Evolutionary conservation across 2,797 vertebrate species (phyloP).

Genomic region (Prionace glauca): DNA sequence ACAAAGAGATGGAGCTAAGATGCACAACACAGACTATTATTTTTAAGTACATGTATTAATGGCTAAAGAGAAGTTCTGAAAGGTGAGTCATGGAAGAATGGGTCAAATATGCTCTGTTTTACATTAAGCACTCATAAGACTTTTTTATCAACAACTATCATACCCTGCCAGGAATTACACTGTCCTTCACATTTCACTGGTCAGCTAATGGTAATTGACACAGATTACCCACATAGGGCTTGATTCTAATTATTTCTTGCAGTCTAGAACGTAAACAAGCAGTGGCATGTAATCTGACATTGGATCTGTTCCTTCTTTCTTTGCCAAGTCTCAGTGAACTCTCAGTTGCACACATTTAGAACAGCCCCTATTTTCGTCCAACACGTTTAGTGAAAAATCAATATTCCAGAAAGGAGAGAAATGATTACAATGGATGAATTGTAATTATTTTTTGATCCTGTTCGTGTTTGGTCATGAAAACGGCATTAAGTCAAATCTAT

Average conservation of each 20-base stretch:
- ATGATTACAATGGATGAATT: conserved; percentile 23
- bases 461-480: conserved; percentile 30
- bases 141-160: conserved; percentile 45
- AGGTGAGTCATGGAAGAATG: neutral
- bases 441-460: conserved; percentile 33
- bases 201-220: conserved; percentile 59
- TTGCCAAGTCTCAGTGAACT: conserved; percentile 20
- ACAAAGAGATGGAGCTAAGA: neutral
- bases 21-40: neutral
- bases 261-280: conserved; percentile 47
- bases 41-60: neutral
- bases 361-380: neutral
- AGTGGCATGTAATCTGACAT: conserved; percentile 41
- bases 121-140: neutral
- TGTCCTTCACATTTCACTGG: conserved; percentile 73
- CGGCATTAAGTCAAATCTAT: conserved; percentile 30
- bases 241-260: conserved; percentile 55
- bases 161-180: conserved; percentile 55
- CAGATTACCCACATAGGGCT: conserved; percentile 51
- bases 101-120: neutral
- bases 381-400: neutral
- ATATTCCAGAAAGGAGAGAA: conserved; percentile 6
- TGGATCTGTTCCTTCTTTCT: conserved; percentile 42
- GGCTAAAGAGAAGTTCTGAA: neutral
- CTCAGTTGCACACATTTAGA: neutral